Percentiles rank a stretch among this genome's conserved stretches.
These are phyloP conservation scores for Orchesella cincta DNA, from an alignment of 1,140 invertebrate genomes.

Conservation along the genomic window DNA sequence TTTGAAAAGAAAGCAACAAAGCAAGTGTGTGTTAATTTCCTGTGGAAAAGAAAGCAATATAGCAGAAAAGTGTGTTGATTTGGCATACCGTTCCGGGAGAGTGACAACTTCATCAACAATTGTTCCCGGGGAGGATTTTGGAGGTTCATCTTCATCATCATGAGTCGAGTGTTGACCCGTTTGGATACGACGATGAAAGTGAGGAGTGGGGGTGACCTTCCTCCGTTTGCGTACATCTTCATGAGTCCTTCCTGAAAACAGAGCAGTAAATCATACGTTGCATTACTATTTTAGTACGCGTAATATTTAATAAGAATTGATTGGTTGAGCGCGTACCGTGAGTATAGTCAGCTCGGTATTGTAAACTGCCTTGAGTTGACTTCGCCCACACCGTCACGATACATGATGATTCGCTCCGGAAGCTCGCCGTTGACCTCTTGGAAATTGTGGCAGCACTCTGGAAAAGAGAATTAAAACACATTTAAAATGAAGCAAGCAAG, in stretches of 20 bases:
- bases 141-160: conserved; percentile 39
- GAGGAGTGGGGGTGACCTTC: conserved; percentile 58
- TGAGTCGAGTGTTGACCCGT: conserved; percentile 62
- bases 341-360: neutral
- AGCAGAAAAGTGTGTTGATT: no score
- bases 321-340: neutral
- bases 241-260: neutral
- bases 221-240: conserved; percentile 1
- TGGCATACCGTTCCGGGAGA: conserved; percentile 59
- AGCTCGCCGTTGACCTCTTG: neutral
- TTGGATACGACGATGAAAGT: conserved; percentile 63
- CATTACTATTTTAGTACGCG: neutral
- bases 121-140: conserved; percentile 64
- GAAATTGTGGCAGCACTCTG: neutral
- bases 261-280: neutral
- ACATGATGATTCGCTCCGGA: conserved; percentile 1
- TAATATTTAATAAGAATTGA: neutral
- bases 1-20: no score
- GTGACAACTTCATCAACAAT: conserved; percentile 64
- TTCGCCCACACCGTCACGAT: conserved; percentile 27
- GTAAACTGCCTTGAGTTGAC: conserved; percentile 6
- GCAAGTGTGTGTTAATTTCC: no score
- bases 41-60: no score
- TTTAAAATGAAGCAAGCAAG: neutral
- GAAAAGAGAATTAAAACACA: neutral